phyloP scores from a whole-genome alignment of 2,888 invertebrate species.

The Lochmaea crataegi region DNA sequence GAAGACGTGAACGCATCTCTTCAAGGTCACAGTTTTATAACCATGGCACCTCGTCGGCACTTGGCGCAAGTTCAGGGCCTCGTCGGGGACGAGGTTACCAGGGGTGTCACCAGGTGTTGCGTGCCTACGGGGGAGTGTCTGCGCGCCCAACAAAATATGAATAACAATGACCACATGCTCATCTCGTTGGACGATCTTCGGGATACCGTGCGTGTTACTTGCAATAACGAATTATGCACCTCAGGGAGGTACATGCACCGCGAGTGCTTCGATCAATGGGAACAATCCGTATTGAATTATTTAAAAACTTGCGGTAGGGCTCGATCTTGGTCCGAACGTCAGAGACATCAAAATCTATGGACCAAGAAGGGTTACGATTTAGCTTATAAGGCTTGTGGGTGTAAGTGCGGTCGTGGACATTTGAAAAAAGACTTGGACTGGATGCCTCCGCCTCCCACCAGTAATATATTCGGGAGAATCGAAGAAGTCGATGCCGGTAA shows the following conservation, averaged over 20 bases:
- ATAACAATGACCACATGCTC: slow-evolving; percentile 66
- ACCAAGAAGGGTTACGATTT: slow-evolving; percentile 97
- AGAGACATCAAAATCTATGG: slow-evolving; percentile 95
- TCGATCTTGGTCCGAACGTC: slow-evolving; percentile 94
- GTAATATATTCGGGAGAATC: slow-evolving; percentile 65
- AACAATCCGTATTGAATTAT: slow-evolving; percentile 87
- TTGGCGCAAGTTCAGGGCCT: slow-evolving; percentile 65
- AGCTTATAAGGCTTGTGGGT: slow-evolving; percentile 94
- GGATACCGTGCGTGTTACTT: slow-evolving; percentile 88
- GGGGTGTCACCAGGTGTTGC: slow-evolving; percentile 76
- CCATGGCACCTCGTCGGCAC: slow-evolving; percentile 64
- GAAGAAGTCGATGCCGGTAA: slow-evolving; percentile 69
- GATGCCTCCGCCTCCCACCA: slow-evolving; percentile 76
- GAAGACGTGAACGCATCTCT: slow-evolving; percentile 55
- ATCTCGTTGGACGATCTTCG: slow-evolving; percentile 77
- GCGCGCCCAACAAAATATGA: slow-evolving; percentile 68
- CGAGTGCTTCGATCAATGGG: slow-evolving; percentile 96
- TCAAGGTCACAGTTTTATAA: slow-evolving; percentile 34
- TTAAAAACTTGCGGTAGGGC: slow-evolving; percentile 92
- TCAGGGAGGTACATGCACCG: slow-evolving; percentile 94
- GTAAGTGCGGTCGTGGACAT: slow-evolving; percentile 92
- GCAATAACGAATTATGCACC: slow-evolving; percentile 94
- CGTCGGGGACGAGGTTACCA: slow-evolving; percentile 58
- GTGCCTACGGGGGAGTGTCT: slow-evolving; percentile 85
- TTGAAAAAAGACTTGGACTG: slow-evolving; percentile 95